Evolutionary conservation across 2,797 vertebrate species (phyloP), one percentile per base, ranked within the genome.

Genomic region (Miichthys miiuy): DNA sequence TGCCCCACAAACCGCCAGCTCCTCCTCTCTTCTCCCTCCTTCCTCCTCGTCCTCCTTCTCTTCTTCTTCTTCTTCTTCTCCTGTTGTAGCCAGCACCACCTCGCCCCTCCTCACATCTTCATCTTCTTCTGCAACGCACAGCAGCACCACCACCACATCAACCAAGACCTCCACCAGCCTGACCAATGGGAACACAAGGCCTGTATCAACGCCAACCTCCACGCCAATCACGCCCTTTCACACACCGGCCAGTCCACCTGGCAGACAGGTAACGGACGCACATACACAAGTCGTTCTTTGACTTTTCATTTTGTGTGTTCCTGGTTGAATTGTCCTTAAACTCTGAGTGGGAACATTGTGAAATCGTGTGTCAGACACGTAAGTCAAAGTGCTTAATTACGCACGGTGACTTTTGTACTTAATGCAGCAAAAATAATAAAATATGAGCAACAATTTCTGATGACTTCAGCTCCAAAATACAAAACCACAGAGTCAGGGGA

Each of bases 161-260:
- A 70, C 87, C 68, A 93, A 91, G 81, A 86, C 85, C 65, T 88
- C 92, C 80, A 80, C 85, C 75, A 67, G 85, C 70, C 90, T 93
- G 82, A 93, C 93, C 89, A 95, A 95, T 42, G 95, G 94, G 60
- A 92, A 80, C 77, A 48, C 82, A 0, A 89, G 93, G 79, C 89
- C 86, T 1, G 77, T 89, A 0, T 77, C 93, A 46, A 88, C 89
- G 16, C 65, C 89, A 0, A 87, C 83, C 48, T 88, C 92, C 71
- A 91, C 93, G 1, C 82, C 92, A 0, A 95, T 96, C 87, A 95
- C 93, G 2, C 93, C 95, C 52, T 95, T 96, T 38, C 95, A 96
- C 87, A 95, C 93, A 9, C 94, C 94, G 2, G 95, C 94, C 69
- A 94, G 93, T 9, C 90, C 93, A 41, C 90, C 94, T 51, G 91